A percentile compares a stretch with the other conserved stretches of the same genome.
phyloP scores from a whole-genome alignment of 2,888 invertebrate species.

The Tuberolachnus salignus region DNA sequence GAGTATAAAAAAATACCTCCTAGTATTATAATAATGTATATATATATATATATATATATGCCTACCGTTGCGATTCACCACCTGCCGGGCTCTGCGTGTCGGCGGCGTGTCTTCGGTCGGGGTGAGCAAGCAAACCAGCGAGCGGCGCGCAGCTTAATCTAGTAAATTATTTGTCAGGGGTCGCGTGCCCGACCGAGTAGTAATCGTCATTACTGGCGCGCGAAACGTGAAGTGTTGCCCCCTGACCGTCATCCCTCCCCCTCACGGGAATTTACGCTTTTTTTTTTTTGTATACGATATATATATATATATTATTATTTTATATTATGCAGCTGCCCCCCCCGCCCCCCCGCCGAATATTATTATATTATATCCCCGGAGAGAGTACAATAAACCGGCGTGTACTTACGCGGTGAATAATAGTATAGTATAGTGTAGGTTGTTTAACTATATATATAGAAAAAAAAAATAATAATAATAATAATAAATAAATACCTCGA shows the following conservation, averaged over 20 bases:
- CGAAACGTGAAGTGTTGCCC: conserved; percentile 50
- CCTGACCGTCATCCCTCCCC: conserved; percentile 41
- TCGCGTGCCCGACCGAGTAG: conserved; percentile 55
- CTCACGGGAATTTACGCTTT: conserved; percentile 45
- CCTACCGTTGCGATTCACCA: conserved; percentile 40
- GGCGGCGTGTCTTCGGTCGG: conserved; percentile 12
- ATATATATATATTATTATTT: too few species aligned
- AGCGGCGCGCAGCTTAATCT: conserved; percentile 51
- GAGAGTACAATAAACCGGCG: conserved; percentile 15
- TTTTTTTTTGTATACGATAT: too few species aligned
- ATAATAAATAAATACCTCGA: conserved; percentile 51
- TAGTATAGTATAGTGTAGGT: conserved; percentile 1
- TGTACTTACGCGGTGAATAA: conserved; percentile 9
- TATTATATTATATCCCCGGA: conserved; percentile 11
- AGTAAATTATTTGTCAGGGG: conserved; percentile 42
- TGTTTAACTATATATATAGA: too few species aligned
- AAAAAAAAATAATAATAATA: conserved; percentile 19
- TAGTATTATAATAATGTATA: too few species aligned
- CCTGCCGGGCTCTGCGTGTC: conserved; percentile 36
- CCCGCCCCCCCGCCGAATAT: conserved; percentile 6
- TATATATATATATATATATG: too few species aligned
- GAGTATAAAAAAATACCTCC: too few species aligned
- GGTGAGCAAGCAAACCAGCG: too few species aligned
- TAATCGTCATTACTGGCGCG: conserved; percentile 28
- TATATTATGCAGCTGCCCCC: conserved; percentile 44